A percentile compares a stretch with the other conserved stretches of the same genome.
phyloP scores from a whole-genome alignment of 2,888 invertebrate species.

The Drosophila macrospina region DNA sequence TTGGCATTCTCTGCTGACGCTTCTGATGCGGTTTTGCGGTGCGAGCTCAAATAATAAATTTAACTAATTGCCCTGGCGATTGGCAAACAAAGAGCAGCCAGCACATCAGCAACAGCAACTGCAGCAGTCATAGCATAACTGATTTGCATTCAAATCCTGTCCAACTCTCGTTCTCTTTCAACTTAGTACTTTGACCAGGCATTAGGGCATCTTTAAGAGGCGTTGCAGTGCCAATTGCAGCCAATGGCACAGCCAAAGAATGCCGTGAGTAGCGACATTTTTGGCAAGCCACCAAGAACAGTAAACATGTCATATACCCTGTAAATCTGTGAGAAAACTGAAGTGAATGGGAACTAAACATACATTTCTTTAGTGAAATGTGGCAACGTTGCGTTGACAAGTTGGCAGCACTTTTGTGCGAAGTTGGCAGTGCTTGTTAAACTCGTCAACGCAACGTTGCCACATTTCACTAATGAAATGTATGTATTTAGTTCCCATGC shows the following conservation, averaged over 20 bases:
- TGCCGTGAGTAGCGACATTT: slow-evolving; percentile 24
- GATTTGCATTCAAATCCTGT: slow-evolving; percentile 48
- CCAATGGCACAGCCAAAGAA: neutral
- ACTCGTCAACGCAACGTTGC: too few species aligned
- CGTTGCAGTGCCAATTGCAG: slow-evolving; percentile 46
- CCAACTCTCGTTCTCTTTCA: neutral
- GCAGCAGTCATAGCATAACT: slow-evolving; percentile 25
- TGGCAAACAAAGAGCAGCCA: slow-evolving; percentile 57
- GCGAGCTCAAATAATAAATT: slow-evolving; percentile 77
- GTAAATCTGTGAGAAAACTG: neutral
- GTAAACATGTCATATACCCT: slow-evolving; percentile 18
- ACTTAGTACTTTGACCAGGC: slow-evolving; percentile 30
- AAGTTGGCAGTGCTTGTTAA: neutral
- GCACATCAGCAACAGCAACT: slow-evolving; percentile 19
- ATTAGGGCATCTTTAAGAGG: slow-evolving; percentile 31
- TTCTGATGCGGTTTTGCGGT: slow-evolving; percentile 64
- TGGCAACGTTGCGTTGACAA: neutral
- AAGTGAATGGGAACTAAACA: neutral
- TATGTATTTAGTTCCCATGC: too few species aligned
- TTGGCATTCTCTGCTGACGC: slow-evolving; percentile 23
- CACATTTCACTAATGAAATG: too few species aligned
- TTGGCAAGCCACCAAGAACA: slow-evolving; percentile 65
- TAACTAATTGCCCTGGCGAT: slow-evolving; percentile 76
- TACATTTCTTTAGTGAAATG: too few species aligned
- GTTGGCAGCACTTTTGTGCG: neutral